Evolutionary conservation across 2,888 invertebrate genomes (phyloP).

Genomic region (Seira sanloemensis): DNA sequence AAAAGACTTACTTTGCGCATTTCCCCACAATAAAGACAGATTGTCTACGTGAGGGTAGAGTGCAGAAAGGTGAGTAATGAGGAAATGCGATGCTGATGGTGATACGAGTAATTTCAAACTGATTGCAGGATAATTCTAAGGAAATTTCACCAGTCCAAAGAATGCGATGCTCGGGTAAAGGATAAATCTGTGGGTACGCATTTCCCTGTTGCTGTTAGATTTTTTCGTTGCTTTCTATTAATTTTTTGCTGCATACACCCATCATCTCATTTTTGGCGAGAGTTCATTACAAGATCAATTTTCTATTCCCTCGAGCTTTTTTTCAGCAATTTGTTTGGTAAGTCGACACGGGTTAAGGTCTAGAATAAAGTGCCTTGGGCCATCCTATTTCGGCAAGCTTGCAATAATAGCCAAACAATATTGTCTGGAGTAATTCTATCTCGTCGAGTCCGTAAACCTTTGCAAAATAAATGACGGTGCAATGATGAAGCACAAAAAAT

Average conservation of each 20-base stretch:
- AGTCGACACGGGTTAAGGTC: slow-evolving; percentile 39
- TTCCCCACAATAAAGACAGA: not conserved
- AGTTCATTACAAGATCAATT: slow-evolving; percentile 38
- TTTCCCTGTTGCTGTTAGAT: not conserved
- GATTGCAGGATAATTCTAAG: slow-evolving; percentile 9
- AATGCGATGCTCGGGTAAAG: too few relatives aligned
- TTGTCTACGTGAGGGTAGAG: not conserved
- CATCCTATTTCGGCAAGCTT: not conserved
- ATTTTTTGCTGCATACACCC: slow-evolving; percentile 35
- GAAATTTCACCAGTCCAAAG: too few relatives aligned
- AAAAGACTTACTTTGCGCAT: not conserved
- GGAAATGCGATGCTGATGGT: slow-evolving; percentile 38
- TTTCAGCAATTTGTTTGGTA: too few relatives aligned
- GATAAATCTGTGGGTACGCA: not conserved
- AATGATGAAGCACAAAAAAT: too few relatives aligned
- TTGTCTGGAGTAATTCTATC: not conserved
- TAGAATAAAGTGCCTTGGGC: too few relatives aligned
- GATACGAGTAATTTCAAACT: slow-evolving; percentile 2
- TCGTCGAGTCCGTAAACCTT: too few relatives aligned
- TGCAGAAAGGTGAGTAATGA: slow-evolving; percentile 5
- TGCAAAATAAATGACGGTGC: not conserved
- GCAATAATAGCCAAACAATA: not conserved
- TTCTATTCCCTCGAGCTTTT: slow-evolving; percentile 34
- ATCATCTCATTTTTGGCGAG: slow-evolving; percentile 26
- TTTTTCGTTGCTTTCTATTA: slow-evolving; percentile 21